A percentile compares a stretch with the other conserved stretches of the same genome.
Conservation (phyloP, 2,888 invertebrate genomes). For the Patella ulyssiponensis region DNA sequence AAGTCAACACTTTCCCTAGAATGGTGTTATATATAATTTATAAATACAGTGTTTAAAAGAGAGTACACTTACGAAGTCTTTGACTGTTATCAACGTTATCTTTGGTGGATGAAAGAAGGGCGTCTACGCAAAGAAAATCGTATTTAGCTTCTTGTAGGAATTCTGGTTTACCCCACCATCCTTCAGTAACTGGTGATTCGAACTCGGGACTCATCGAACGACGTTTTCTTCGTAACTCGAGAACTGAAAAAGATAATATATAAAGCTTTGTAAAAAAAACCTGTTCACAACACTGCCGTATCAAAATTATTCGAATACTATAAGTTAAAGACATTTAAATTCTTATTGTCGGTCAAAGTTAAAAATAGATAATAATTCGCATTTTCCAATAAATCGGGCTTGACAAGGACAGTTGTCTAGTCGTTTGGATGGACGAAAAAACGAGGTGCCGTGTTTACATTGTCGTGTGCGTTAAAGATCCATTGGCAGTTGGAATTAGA, state of each 20-base stretch:
- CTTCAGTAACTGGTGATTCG: conserved; percentile 54
- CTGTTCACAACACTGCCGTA: neutral
- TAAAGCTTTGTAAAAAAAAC: neutral
- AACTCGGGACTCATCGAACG: conserved; percentile 23
- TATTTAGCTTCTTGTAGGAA: conserved; percentile 63
- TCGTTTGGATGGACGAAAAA: no score
- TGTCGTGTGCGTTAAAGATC: no score
- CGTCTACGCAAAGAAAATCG: conserved; percentile 63
- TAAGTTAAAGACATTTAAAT: no score
- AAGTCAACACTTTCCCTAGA: conserved; percentile 3
- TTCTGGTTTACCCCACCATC: conserved; percentile 64
- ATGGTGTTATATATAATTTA: neutral
- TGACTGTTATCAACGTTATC: conserved; percentile 38
- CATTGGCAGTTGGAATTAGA: no score
- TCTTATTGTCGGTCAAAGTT: no score
- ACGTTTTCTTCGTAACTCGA: conserved; percentile 33
- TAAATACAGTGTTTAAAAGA: neutral
- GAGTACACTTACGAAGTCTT: conserved; percentile 47
- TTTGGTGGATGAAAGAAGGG: conserved; percentile 54
- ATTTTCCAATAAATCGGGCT: no score
- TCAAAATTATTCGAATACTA: no score
- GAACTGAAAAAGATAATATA: conserved; percentile 28
- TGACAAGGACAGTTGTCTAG: no score
- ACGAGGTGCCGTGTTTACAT: no score
- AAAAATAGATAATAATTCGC: no score